Base-by-base conservation (phyloP, 1,140 invertebrate species). In the Bombyx mandarina region DNA sequence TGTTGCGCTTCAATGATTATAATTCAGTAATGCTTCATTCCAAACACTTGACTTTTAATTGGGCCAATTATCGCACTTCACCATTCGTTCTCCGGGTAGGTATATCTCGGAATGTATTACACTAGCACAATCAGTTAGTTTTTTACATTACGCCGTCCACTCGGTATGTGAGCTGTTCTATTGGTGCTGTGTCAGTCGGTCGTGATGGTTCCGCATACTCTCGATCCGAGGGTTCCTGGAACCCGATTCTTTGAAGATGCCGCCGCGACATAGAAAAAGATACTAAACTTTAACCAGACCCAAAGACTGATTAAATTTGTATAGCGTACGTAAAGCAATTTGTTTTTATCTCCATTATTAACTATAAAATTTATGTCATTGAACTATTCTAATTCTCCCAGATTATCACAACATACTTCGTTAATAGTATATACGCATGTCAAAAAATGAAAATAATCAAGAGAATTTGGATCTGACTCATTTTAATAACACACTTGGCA, bases 181-280 rank as follows among this genome's bases (percentile, higher is more conserved):
- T 47, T 53, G 26, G 47, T 56, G 66, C 51, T 59, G 62, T 74
- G 71, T 77, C 72, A 77, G 67, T 77, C 63, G 74, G 66, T 61
- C 68, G 61, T 56, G 45, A 56, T 51, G 64, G 63, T 67, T 72
- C 74, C 69, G 69, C 65, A 46, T 73, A 71, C 56, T 61, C 71
- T 67, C 69, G 61, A 69, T 71, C 50, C 60, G 55, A 60, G 47
- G 48, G 62, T 75, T 73, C 70, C 56, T 57, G 56, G 70, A 73
- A 75, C 54, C 59, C 52, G 68, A 54, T 45, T 55, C 56, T 61
- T 61, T 65, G 58, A 61, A 59, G 51, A 60, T 42, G 47, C 56
- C 45, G 51, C 56, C 45, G 58, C 57, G 50, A 18, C 12, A 18
- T 18, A 18, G 12, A 18, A 35, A 35, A 35, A 35, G 4, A 35